Conservation (phyloP, 2,113 vertebrate species). For the Oryctolagus cuniculus region DNA sequence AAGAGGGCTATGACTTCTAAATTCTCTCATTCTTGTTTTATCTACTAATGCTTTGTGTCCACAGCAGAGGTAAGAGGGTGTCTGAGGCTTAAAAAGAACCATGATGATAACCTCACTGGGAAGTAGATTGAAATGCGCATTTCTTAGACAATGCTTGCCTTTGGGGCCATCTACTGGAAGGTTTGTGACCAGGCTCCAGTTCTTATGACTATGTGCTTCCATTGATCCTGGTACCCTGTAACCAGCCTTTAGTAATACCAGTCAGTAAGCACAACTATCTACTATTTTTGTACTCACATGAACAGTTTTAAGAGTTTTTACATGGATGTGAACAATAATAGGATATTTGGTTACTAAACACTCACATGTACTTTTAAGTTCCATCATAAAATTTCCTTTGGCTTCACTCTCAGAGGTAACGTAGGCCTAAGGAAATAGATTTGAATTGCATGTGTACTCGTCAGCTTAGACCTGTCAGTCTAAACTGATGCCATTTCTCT, state of each 20-base stretch:
- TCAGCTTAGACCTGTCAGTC: background rate
- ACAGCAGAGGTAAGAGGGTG: rapidly evolving
- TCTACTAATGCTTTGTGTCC: background rate
- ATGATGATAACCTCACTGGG: background rate
- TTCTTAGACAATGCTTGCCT: background rate
- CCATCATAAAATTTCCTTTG: background rate
- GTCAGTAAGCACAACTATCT: background rate
- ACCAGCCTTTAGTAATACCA: background rate
- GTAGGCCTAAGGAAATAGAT: background rate
- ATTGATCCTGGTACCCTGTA: background rate
- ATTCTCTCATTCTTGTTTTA: background rate
- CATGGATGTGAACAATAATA: background rate
- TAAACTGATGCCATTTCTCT: conserved; percentile 51
- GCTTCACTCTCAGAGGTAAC: conserved; percentile 46
- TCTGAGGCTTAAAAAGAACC: background rate
- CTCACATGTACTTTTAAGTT: background rate
- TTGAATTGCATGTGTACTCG: background rate
- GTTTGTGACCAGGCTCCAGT: too few relatives aligned
- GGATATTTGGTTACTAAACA: background rate
- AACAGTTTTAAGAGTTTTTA: background rate
- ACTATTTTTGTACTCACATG: background rate
- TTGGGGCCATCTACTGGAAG: conserved; percentile 1
- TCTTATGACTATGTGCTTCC: background rate
- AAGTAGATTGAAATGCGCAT: background rate
- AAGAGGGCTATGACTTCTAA: background rate